A percentile compares a stretch with the other conserved stretches of the same genome.
phyloP scores from a whole-genome alignment of 2,797 vertebrate genomes.

The Micromesistius poutassou region DNA sequence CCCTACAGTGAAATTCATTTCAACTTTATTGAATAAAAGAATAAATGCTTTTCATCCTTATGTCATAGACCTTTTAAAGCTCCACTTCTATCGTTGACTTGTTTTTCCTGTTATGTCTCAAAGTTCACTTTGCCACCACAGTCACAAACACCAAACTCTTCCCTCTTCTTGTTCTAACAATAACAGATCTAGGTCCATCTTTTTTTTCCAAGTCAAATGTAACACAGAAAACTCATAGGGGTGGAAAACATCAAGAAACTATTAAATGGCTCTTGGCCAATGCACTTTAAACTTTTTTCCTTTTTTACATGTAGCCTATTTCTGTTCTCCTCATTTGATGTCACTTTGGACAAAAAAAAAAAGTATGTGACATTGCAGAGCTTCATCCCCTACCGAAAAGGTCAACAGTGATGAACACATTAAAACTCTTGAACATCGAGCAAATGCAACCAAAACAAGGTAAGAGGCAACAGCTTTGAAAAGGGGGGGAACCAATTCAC shows the following conservation, averaged over 20 bases:
- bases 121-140: neutral
- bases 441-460: neutral
- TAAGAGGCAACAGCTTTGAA: conserved; percentile 11
- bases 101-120: neutral
- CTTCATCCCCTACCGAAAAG: conserved; percentile 23
- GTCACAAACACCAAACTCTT: neutral
- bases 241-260: neutral
- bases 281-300: conserved; percentile 24
- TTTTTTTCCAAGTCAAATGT: conserved; percentile 18
- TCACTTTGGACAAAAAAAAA: conserved; percentile 43
- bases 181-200: conserved; percentile 6
- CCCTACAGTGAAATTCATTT: neutral
- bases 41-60: neutral
- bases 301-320: conserved; percentile 19
- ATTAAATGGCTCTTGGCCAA: conserved; percentile 21
- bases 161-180: neutral
- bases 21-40: neutral
- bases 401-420: neutral
- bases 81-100: neutral
- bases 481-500: conserved; percentile 31
- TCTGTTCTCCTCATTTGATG: conserved; percentile 38
- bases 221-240: conserved; percentile 21
- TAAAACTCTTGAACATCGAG: neutral
- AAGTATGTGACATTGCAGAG: conserved; percentile 30
- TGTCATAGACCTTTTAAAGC: neutral